Evolutionary conservation across 2,888 invertebrate species (phyloP).

Genomic region (Aphodius granarius): DNA sequence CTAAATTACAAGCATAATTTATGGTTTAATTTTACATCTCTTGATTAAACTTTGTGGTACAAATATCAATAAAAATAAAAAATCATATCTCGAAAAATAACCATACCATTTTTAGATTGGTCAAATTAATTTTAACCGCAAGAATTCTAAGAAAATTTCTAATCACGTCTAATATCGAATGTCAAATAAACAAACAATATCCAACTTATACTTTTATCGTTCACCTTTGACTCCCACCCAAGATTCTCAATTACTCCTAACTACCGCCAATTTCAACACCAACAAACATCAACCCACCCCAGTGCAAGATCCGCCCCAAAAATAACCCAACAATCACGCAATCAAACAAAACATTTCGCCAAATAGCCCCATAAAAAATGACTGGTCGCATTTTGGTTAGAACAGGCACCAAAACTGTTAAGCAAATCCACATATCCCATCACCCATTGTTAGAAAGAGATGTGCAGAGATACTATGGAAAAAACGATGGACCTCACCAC

Average conservation of each 20-base stretch:
- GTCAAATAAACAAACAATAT: too few relatives aligned
- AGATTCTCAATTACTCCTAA: not conserved
- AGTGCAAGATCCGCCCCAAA: not conserved
- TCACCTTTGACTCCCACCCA: not conserved
- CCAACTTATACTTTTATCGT: too few relatives aligned
- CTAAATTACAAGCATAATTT: too few relatives aligned
- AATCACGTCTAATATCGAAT: too few relatives aligned
- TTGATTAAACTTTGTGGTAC: too few relatives aligned
- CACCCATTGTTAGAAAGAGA: not conserved
- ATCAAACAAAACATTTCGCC: not conserved
- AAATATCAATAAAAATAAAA: too few relatives aligned
- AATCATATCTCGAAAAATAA: too few relatives aligned
- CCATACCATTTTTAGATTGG: too few relatives aligned
- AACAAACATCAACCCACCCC: not conserved
- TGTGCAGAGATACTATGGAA: not conserved
- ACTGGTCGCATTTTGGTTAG: not conserved
- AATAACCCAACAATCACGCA: not conserved
- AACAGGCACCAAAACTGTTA: not conserved
- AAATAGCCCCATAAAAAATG: not conserved
- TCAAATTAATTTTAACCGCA: too few relatives aligned
- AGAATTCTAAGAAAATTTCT: too few relatives aligned
- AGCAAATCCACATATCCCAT: not conserved
- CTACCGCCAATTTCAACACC: not conserved
- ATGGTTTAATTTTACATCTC: too few relatives aligned
- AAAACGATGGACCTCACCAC: not conserved